phyloP scores from a whole-genome alignment of 1,140 invertebrate species.

The Drosophila albomicans region DNA sequence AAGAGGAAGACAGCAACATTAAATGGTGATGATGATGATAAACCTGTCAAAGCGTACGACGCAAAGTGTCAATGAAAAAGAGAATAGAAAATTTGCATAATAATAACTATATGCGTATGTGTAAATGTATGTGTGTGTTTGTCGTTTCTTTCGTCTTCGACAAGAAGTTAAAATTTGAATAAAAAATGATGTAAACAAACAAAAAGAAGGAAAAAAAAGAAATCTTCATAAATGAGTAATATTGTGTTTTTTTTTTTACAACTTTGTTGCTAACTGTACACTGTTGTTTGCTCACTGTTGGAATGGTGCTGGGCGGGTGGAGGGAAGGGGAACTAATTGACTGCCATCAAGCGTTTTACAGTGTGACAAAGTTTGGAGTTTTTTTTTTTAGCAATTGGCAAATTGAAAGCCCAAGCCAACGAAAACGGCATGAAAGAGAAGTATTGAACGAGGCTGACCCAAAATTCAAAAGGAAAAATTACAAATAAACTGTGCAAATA shows the following conservation, averaged over 20 bases:
- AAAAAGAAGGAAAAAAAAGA: conserved; percentile 38
- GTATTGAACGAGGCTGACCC: conserved; percentile 8
- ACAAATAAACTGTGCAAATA: conserved; percentile 13
- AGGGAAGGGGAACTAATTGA: conserved; percentile 29
- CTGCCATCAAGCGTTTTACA: conserved; percentile 31
- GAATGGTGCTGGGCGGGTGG: not conserved
- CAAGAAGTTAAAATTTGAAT: conserved; percentile 69
- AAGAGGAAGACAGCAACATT: conserved; percentile 41
- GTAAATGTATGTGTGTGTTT: conserved; percentile 1
- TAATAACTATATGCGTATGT: conserved; percentile 52
- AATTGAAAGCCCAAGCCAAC: conserved; percentile 26
- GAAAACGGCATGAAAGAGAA: conserved; percentile 10
- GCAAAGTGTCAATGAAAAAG: conserved; percentile 68
- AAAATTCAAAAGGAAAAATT: not conserved
- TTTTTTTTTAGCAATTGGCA: conserved; percentile 32
- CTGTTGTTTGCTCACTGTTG: conserved; percentile 5
- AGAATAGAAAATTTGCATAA: conserved; percentile 68
- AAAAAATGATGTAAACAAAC: conserved; percentile 72
- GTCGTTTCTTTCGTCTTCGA: conserved; percentile 39
- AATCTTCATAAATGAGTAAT: conserved; percentile 69
- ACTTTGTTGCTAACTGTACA: conserved; percentile 59
- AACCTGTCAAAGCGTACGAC: conserved; percentile 63
- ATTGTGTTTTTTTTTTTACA: conserved; percentile 56
- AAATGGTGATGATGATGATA: conserved; percentile 74
- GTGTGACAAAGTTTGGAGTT: conserved; percentile 10